These are phyloP conservation scores for Amaurobius ferox DNA, from an alignment of 2,888 invertebrate genomes.

Conservation along the genomic window DNA sequence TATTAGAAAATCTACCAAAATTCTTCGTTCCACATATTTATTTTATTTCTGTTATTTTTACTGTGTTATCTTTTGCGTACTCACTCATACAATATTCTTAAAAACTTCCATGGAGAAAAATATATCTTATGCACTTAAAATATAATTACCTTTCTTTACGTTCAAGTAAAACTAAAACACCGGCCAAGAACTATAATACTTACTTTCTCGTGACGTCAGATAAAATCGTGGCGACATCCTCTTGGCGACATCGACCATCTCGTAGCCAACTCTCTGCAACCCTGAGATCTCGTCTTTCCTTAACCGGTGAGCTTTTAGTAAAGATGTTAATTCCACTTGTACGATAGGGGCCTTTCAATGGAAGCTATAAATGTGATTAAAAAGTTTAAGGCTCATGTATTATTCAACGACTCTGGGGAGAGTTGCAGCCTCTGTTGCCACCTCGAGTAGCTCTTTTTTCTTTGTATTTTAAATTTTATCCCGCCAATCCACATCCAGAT, in stretches of 20 bases:
- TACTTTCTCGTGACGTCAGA: too few relatives aligned
- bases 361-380: conserved; percentile 72
- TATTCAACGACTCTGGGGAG: conserved; percentile 64
- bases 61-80: too few relatives aligned
- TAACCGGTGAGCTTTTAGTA: conserved; percentile 66
- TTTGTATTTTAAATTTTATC: conserved; percentile 69
- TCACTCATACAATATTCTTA: too few relatives aligned
- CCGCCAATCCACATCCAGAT: conserved; percentile 45
- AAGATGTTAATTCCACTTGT: conserved; percentile 72
- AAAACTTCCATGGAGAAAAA: too few relatives aligned
- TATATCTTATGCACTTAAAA: too few relatives aligned
- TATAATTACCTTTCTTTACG: too few relatives aligned
- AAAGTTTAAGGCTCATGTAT: conserved; percentile 71
- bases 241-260: background rate
- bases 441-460: conserved; percentile 57
- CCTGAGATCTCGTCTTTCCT: conserved; percentile 59
- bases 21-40: too few relatives aligned
- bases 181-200: too few relatives aligned
- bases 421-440: conserved; percentile 54
- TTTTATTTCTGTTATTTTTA: too few relatives aligned
- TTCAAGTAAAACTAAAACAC: too few relatives aligned
- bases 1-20: too few relatives aligned
- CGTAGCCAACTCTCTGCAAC: conserved; percentile 51
- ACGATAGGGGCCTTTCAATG: conserved; percentile 71
- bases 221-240: too few relatives aligned